Conservation (phyloP, 2,888 invertebrate genomes). For the Dynastes grantii region DNA sequence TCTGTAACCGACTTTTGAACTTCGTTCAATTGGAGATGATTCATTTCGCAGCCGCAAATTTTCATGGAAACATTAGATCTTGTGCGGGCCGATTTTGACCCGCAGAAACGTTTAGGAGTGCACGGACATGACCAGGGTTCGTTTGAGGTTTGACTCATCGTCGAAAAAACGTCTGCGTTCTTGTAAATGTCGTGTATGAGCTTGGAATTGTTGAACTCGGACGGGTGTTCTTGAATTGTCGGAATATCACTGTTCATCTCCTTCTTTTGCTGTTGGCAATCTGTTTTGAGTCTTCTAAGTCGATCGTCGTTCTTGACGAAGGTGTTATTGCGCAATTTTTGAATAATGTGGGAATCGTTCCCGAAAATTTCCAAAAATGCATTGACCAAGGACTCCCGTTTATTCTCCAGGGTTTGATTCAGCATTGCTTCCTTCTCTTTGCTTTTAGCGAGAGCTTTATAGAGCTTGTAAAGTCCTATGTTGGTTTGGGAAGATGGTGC, state of each 20-base stretch:
- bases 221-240: not conserved
- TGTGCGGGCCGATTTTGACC: slow-evolving; percentile 1
- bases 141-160: slow-evolving; percentile 29
- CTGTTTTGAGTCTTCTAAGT: slow-evolving; percentile 19
- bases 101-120: not conserved
- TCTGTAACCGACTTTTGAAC: slow-evolving; percentile 36
- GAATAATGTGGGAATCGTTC: slow-evolving; percentile 35
- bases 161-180: slow-evolving; percentile 35
- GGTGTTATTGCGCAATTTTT: slow-evolving; percentile 31
- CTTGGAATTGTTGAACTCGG: slow-evolving; percentile 6
- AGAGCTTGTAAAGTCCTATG: not conserved
- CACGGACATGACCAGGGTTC: slow-evolving; percentile 28
- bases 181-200: slow-evolving; percentile 31
- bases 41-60: slow-evolving; percentile 38
- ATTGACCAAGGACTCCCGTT: slow-evolving; percentile 27
- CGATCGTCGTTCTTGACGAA: slow-evolving; percentile 12
- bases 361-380: slow-evolving; percentile 43
- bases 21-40: slow-evolving; percentile 37
- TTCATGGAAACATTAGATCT: slow-evolving; percentile 29
- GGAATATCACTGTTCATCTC: not conserved
- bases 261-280: not conserved
- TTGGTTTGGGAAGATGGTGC: not conserved
- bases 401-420: not conserved
- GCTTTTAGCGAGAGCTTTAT: slow-evolving; percentile 1
- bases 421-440: not conserved